A percentile compares a stretch with the other conserved stretches of the same genome.
Conservation (phyloP, 1,140 invertebrate species). For the Drosophila nannoptera region DNA sequence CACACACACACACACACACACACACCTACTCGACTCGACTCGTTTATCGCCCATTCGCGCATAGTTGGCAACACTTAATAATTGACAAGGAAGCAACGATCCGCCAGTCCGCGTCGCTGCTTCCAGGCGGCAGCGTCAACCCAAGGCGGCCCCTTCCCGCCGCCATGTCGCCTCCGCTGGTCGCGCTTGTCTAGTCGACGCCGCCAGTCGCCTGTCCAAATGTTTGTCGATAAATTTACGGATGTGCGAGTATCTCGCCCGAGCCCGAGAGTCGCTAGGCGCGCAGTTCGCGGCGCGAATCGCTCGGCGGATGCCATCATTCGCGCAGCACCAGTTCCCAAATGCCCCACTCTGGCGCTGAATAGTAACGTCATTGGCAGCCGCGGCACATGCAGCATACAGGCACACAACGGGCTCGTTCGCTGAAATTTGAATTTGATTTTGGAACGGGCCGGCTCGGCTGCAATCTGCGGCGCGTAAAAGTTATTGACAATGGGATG, state of each 20-base stretch:
- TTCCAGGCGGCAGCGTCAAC: conserved; percentile 5
- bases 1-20: conserved; percentile 14
- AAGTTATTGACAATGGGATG: conserved; percentile 79
- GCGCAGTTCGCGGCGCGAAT: conserved; percentile 1
- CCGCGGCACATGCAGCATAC: conserved; percentile 44
- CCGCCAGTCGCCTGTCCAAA: conserved; percentile 59
- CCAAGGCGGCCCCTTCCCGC: too few species aligned
- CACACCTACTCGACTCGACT: too few species aligned
- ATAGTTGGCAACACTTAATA: conserved; percentile 69
- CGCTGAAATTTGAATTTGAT: conserved; percentile 76
- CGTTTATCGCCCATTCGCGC: conserved; percentile 73
- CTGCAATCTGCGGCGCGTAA: conserved; percentile 69
- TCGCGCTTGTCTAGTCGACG: conserved; percentile 46
- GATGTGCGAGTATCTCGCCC: conserved; percentile 76
- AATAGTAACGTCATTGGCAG: conserved; percentile 40
- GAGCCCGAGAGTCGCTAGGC: conserved; percentile 42
- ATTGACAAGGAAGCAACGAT: conserved; percentile 75
- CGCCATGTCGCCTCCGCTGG: not conserved
- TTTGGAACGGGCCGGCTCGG: conserved; percentile 48
- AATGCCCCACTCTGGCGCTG: not conserved
- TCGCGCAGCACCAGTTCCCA: conserved; percentile 37
- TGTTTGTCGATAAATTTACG: conserved; percentile 78
- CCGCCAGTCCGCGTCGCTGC: conserved; percentile 51
- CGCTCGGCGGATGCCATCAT: conserved; percentile 73
- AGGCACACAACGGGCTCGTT: conserved; percentile 47